Evolutionary conservation across 2,888 invertebrate species (phyloP).

Genomic region (Agapetus fuscipes): DNA sequence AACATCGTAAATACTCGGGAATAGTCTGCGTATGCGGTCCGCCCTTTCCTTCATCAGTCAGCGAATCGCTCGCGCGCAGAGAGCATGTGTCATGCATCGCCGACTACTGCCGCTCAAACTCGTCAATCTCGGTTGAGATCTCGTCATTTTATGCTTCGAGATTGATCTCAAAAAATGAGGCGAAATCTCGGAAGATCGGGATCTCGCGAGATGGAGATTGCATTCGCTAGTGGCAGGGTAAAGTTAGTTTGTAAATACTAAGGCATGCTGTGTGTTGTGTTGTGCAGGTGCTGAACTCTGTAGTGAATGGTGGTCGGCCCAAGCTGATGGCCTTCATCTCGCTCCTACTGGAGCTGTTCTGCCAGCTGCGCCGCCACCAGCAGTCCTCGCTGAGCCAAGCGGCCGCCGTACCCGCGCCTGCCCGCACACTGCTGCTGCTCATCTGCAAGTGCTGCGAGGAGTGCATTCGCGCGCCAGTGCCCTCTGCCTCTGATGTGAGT

Average conservation of each 20-base stretch:
- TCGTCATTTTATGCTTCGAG: too few relatives aligned
- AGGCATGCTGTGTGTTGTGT: not conserved
- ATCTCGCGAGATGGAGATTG: too few relatives aligned
- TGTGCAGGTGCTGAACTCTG: conserved; percentile 41
- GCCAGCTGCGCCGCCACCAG: conserved; percentile 70
- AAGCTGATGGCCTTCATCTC: conserved; percentile 77
- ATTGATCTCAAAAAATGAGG: too few relatives aligned
- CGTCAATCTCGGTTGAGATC: too few relatives aligned
- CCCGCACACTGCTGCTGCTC: conserved; percentile 69
- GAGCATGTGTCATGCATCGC: too few relatives aligned
- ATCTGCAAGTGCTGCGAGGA: conserved; percentile 85
- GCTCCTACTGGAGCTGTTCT: conserved; percentile 85
- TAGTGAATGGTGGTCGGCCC: conserved; percentile 52
- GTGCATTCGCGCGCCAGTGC: conserved; percentile 73
- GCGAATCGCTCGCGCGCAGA: too few relatives aligned
- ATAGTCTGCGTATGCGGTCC: too few relatives aligned
- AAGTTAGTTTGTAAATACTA: not conserved
- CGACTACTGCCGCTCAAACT: too few relatives aligned
- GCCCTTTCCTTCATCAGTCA: too few relatives aligned
- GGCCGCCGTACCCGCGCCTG: conserved; percentile 52
- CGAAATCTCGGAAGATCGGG: too few relatives aligned
- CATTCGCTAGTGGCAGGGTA: too few relatives aligned
- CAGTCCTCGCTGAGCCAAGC: conserved; percentile 31
- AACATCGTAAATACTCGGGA: too few relatives aligned
- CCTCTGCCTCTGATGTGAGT: conserved; percentile 68